Percentiles rank a stretch among this genome's conserved stretches.
Evolutionary conservation across 2,113 vertebrate genomes (phyloP).

Genomic region (Fulica atra): DNA sequence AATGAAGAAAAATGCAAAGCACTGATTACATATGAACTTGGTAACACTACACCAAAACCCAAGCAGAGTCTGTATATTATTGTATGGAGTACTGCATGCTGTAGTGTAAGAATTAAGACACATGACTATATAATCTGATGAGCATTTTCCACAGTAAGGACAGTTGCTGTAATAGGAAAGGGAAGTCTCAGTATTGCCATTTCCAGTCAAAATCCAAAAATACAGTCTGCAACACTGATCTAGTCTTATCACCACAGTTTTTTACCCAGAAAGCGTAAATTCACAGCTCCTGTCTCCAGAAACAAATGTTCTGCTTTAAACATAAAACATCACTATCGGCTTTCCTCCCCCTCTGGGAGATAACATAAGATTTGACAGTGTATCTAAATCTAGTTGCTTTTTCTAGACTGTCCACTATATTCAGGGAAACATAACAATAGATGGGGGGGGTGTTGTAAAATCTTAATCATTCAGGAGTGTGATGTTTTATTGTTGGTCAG

Average conservation of each 20-base stretch:
- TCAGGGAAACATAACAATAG: not conserved
- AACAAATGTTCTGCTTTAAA: not conserved
- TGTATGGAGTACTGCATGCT: not conserved
- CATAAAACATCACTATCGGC: not conserved
- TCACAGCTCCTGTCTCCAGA: not conserved
- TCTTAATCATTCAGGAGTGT: not conserved
- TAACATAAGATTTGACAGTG: not conserved
- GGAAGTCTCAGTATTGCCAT: not conserved
- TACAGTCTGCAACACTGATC: not conserved
- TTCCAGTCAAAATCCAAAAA: not conserved
- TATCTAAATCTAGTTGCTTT: not conserved
- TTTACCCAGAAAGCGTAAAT: not conserved
- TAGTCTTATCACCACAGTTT: not conserved
- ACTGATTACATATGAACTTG: not conserved
- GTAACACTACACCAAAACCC: not conserved
- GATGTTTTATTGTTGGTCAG: not conserved
- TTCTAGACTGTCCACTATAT: not conserved
- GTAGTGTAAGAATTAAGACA: not conserved
- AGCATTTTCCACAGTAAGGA: not conserved
- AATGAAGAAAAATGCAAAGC: not conserved
- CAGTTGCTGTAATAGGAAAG: not conserved
- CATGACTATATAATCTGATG: not conserved
- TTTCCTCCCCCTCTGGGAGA: fast-evolving
- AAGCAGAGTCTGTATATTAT: not conserved
- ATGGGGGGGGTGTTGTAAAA: not conserved